Conservation (phyloP, 2,113 vertebrate species). For the Gallinago media region DNA sequence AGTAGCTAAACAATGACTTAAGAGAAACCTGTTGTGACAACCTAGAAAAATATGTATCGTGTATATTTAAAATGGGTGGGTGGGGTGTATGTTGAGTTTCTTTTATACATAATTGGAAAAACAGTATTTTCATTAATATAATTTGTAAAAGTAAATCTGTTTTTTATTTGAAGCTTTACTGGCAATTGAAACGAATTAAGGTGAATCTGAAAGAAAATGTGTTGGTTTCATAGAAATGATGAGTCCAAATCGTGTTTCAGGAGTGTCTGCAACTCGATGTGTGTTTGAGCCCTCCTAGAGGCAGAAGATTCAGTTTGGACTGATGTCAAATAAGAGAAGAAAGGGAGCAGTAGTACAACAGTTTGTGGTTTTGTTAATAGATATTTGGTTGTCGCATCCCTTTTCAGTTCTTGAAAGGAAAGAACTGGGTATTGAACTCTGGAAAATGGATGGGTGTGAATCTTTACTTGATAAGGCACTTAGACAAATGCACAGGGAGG, state of each 20-base stretch:
- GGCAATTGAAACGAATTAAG: not conserved
- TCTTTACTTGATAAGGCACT: not conserved
- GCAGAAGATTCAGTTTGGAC: not conserved
- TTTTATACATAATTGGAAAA: not conserved
- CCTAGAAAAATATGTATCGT: not conserved
- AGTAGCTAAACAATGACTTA: not conserved
- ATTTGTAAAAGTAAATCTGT: not conserved
- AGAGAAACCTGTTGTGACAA: not conserved
- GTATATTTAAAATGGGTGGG: not conserved
- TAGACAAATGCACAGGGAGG: not conserved
- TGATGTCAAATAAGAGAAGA: not conserved
- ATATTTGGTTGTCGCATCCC: not conserved
- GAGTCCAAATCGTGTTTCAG: not conserved
- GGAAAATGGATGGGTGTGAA: not conserved
- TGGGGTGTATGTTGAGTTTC: not conserved
- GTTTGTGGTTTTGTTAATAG: not conserved
- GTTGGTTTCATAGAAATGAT: not conserved
- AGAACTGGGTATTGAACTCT: not conserved
- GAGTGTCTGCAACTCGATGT: not conserved
- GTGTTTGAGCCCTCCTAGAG: not conserved
- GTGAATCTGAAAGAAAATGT: not conserved
- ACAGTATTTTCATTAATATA: not conserved
- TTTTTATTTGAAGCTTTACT: not conserved
- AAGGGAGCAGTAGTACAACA: not conserved
- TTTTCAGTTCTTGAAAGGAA: not conserved